Conservation (phyloP, 2,113 vertebrate genomes). For the Marmota monax region DNA sequence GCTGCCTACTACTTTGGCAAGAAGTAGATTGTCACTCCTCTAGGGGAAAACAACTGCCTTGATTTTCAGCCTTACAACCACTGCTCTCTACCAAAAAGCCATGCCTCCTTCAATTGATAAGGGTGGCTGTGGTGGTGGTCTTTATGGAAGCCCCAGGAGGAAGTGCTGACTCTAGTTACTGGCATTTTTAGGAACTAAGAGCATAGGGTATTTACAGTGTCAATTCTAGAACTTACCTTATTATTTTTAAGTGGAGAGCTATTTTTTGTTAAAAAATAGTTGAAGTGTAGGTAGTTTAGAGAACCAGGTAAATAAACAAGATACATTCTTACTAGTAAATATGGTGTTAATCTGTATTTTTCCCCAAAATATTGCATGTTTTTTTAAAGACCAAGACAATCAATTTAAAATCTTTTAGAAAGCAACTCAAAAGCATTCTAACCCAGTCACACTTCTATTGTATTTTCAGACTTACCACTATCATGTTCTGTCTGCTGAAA, state of each 20-base stretch:
- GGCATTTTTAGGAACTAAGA: constrained; percentile 43
- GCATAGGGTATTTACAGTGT: neutral
- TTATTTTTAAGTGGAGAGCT: neutral
- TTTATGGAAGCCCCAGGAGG: neutral
- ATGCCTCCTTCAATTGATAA: neutral
- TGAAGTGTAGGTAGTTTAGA: constrained; percentile 6
- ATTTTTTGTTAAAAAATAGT: neutral
- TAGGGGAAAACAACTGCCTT: neutral
- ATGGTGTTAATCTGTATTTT: neutral
- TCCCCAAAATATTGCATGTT: constrained; percentile 1
- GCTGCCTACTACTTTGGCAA: constrained; percentile 1
- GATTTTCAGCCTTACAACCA: neutral
- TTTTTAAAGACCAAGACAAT: constrained; percentile 14
- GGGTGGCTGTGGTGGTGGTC: neutral
- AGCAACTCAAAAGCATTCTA: neutral
- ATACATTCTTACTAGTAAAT: neutral
- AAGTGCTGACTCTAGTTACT: neutral
- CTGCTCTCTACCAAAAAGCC: neutral
- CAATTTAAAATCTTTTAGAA: constrained; percentile 48
- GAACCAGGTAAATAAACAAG: neutral
- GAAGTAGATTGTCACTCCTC: neutral
- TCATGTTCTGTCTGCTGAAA: constrained; percentile 7
- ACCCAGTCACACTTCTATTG: neutral
- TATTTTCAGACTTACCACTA: constrained; percentile 35
- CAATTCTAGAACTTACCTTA: constrained; percentile 33